Base-by-base conservation (phyloP, 2,113 vertebrate genomes). In the Hystrix cristata region DNA sequence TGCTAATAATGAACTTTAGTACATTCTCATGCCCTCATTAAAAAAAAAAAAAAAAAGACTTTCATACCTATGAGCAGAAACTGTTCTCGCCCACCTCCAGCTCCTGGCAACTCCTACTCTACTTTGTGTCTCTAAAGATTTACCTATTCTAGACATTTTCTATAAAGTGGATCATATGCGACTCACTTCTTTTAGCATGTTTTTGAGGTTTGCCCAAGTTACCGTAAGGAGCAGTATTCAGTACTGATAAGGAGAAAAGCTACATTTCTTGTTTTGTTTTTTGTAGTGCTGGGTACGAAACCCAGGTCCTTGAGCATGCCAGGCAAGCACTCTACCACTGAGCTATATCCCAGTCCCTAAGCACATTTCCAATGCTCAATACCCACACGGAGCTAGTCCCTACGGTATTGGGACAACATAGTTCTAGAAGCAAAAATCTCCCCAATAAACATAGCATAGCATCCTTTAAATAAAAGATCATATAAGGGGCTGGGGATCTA, bases 401-500 rank as follows among this genome's bases (percentile, higher is more conserved):
- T 43, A 12, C 46, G 29, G 25, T 78, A 51, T 29, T 14, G 38
- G 13, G 23, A 95, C 38, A 46, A 74, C 21, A 38, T 74, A 46
- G 71, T 46, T 46, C 71, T 74, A 46, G 38, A 91, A 0, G 59
- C 79, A 60, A 87, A 62, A 79, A 89, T 65, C 85, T 96, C 59
- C 95, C 79, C 55, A 87, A 48, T 60, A 94, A 97, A 95, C 86
- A 93, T 91, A 51, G 71, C 38, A 13, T 74, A 46, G 25, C 38
- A 72, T 23, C 23, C 10, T 74, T 74, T 74, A 74, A 74, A 74
- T 74, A 25, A 74, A 72, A 74, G 19, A 90, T 62, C 74, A 78
- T 87, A 93, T 74, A 82, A 91, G 71, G 38, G 38, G 38, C 38
- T 38, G 38, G 38, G 38, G 38, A 38, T 38, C 38, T 38, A 38